Evolutionary conservation across 2,797 vertebrate genomes (phyloP).

Genomic region (Decapterus maruadsi): DNA sequence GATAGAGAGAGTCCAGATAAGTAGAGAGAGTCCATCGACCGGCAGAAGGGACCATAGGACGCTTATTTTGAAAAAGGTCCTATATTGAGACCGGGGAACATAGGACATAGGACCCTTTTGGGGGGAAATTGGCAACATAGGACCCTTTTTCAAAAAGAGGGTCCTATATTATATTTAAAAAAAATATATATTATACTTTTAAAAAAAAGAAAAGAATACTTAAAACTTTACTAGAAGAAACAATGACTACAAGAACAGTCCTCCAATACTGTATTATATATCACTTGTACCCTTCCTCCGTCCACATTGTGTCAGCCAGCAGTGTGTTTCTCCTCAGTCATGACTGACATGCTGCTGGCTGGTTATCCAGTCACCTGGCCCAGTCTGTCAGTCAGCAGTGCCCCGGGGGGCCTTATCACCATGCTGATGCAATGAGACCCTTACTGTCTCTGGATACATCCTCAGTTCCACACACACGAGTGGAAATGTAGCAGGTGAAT

Average conservation of each 20-base stretch:
- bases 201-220: too few species aligned
- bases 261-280: not conserved
- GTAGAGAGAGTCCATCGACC: too few species aligned
- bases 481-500: not conserved
- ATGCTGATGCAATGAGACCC: conserved; percentile 28
- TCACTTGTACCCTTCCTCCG: conserved; percentile 34
- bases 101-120: too few species aligned
- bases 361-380: conserved; percentile 58
- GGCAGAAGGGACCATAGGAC: too few species aligned
- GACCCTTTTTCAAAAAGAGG: too few species aligned
- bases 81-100: too few species aligned
- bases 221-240: not conserved
- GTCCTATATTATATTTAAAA: too few species aligned
- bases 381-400: conserved; percentile 28
- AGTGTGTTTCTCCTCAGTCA: conserved; percentile 14
- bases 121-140: too few species aligned
- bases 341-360: conserved; percentile 49
- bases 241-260: too few species aligned
- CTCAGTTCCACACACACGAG: conserved; percentile 9
- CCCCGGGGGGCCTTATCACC: conserved; percentile 21
- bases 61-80: too few species aligned
- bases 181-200: too few species aligned
- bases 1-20: too few species aligned
- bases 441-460: not conserved
- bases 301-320: conserved; percentile 38